phyloP scores from a whole-genome alignment of 1,140 invertebrate genomes.

The Luehdorfia chinensis region DNA sequence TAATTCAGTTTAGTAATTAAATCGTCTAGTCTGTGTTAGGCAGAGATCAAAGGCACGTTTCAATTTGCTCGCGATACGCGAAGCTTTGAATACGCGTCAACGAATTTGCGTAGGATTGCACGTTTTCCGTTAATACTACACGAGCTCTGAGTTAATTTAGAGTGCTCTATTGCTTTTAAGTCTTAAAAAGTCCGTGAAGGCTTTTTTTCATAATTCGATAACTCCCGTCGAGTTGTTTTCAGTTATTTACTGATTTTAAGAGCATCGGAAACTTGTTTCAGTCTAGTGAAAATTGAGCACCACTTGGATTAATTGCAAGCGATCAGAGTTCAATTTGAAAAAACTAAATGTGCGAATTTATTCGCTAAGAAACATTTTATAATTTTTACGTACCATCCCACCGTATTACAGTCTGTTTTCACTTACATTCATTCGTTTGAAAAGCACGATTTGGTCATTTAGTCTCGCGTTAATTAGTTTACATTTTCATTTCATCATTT shows the following conservation, averaged over 20 bases:
- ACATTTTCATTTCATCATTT: no score
- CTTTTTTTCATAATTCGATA: slow-evolving; percentile 5
- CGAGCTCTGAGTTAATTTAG: background rate
- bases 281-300: slow-evolving; percentile 8
- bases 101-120: slow-evolving; percentile 9
- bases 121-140: slow-evolving; percentile 12
- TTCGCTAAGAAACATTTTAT: background rate
- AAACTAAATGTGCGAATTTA: background rate
- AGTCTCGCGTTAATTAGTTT: no score
- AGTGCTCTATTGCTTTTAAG: background rate
- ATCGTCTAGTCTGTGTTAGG: slow-evolving; percentile 14
- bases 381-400: background rate
- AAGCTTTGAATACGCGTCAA: slow-evolving; percentile 12
- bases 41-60: slow-evolving; percentile 14
- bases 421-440: no score
- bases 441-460: no score
- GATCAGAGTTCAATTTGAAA: slow-evolving; percentile 1
- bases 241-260: slow-evolving; percentile 8
- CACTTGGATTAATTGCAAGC: slow-evolving; percentile 1
- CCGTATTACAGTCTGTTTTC: no score
- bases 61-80: slow-evolving; percentile 16
- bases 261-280: slow-evolving; percentile 6
- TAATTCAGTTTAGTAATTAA: slow-evolving; percentile 16
- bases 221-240: slow-evolving; percentile 9
- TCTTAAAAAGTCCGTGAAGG: slow-evolving; percentile 11